Conservation (phyloP, 2,888 invertebrate genomes). For the Asteroscopus sphinx region DNA sequence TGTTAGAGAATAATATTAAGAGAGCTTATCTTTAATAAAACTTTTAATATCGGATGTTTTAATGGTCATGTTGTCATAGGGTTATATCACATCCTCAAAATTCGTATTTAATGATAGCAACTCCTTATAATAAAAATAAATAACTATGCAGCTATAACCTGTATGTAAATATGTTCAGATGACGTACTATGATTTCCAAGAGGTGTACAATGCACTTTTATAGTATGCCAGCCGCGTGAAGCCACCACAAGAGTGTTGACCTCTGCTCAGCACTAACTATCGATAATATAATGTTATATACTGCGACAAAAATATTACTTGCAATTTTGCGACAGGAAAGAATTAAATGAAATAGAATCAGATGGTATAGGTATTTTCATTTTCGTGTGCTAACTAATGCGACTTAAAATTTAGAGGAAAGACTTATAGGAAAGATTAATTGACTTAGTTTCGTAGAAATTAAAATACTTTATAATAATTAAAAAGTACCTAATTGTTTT, state of each 20-base stretch:
- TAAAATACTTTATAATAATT: neutral
- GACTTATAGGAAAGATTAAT: neutral
- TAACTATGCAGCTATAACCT: slow-evolving; percentile 50
- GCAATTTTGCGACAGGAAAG: slow-evolving; percentile 19
- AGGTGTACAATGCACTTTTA: slow-evolving; percentile 86
- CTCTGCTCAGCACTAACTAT: slow-evolving; percentile 30
- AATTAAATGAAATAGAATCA: neutral
- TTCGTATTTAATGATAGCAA: slow-evolving; percentile 29
- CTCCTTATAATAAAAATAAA: slow-evolving; percentile 42
- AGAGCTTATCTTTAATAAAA: neutral
- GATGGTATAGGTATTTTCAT: no score
- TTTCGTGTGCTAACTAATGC: no score
- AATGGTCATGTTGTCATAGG: slow-evolving; percentile 4
- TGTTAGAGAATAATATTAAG: no score
- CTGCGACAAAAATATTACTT: slow-evolving; percentile 16
- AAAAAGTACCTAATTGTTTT: neutral
- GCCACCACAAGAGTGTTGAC: slow-evolving; percentile 70
- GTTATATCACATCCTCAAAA: slow-evolving; percentile 4
- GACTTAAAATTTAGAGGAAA: no score
- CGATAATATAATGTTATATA: slow-evolving; percentile 34
- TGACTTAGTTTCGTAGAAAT: neutral
- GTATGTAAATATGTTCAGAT: slow-evolving; percentile 66
- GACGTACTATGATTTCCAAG: slow-evolving; percentile 77
- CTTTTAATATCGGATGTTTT: slow-evolving; percentile 13
- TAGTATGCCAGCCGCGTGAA: slow-evolving; percentile 80